Base-by-base conservation (phyloP, 2,113 vertebrate species). In the Hylia prasina region DNA sequence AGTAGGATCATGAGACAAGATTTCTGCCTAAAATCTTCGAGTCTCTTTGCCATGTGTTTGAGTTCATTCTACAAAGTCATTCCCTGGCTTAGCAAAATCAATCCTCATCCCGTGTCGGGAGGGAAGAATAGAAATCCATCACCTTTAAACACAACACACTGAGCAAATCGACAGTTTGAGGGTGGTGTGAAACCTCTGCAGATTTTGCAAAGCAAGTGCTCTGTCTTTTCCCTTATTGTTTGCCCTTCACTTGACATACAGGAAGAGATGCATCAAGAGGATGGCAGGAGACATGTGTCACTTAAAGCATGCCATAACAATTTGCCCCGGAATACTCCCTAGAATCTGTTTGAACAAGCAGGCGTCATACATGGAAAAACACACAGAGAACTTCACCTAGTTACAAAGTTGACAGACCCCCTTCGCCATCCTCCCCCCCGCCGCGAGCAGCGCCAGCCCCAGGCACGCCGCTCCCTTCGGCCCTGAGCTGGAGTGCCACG, bases 191-290 rank as follows among this genome's bases (percentile, higher is more conserved):
- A 91, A 85, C 85, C 87, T 93, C 57, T 63, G 75, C 94, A 87
- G 91, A 78, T 79, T 89, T 93, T 91, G 80, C 78, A 88, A 89
- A 95, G 93, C 93, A 57, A 95, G 73, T 86, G 94, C 95, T 91
- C 91, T 92, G 86, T 87, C 80, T 96, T 92, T 90, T 73, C 93
- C 73, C 71, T 95, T 72, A 96, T 80, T 95, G 93, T 97, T 97
- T 98, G 98, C 95, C 98, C 98, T 98, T 98, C 98, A 98, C 90
- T 61, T 98, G 98, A 98, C 98, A 98, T 98, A 97, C 71, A 94
- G 61, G 94, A 87, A 44, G 80, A 95, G 96, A 94, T 96, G 97
- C 97, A 95, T 94, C 93, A 76, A 87, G 89, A 96, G 91, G 86
- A 91, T 94, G 93, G 93, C 87, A 92, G 93, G 64, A 95, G 93